These are phyloP conservation scores for Cyphomyrmex costatus DNA, from an alignment of 1,140 invertebrate species.

Conservation along the genomic window DNA sequence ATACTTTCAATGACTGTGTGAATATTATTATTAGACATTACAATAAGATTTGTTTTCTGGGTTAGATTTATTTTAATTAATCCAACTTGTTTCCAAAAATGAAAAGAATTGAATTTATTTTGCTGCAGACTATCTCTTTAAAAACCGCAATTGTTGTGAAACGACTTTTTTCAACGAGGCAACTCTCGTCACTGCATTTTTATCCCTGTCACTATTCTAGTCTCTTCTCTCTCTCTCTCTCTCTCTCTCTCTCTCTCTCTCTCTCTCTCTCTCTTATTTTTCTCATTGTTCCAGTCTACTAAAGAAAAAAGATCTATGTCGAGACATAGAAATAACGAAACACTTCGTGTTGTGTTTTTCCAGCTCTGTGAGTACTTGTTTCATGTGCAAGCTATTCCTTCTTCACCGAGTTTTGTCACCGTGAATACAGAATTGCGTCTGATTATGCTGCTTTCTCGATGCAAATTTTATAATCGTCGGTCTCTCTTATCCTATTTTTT, in stretches of 20 bases:
- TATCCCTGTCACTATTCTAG: background rate
- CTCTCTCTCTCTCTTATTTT: conserved; percentile 3
- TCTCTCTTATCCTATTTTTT: background rate
- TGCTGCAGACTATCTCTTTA: conserved; percentile 14
- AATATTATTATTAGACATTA: background rate
- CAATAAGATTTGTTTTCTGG: background rate
- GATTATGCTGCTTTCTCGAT: background rate
- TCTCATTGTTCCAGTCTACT: background rate
- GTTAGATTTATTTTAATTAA: background rate
- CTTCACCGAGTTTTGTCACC: background rate
- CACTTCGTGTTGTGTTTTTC: conserved; percentile 47
- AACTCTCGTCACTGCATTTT: conserved; percentile 26
- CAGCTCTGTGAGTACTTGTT: conserved; percentile 31
- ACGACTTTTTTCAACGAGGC: conserved; percentile 19
- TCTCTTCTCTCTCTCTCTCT: background rate
- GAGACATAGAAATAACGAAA: conserved; percentile 40
- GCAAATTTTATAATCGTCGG: background rate
- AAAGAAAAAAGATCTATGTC: conserved; percentile 8
- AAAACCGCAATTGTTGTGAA: conserved; percentile 20
- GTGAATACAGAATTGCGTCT: background rate
- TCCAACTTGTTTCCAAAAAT: background rate
- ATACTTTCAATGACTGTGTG: background rate
- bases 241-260: background rate
- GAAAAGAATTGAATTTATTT: conserved; percentile 9
- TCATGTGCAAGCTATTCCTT: background rate